These are phyloP conservation scores for Leptinotarsa juncta DNA, from an alignment of 2,888 invertebrate species.

Conservation along the genomic window DNA sequence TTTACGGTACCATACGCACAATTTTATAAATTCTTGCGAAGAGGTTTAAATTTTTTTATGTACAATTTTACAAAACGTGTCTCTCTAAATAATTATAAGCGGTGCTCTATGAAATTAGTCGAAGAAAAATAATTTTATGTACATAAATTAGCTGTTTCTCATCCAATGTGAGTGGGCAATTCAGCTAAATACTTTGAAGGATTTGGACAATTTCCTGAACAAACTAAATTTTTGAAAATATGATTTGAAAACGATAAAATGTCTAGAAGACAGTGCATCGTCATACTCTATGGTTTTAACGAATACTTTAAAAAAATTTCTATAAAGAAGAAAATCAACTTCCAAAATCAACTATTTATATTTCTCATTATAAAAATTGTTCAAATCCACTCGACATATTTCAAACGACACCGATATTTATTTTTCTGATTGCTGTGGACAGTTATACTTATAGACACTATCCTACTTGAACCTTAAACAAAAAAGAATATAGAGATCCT, in stretches of 20 bases:
- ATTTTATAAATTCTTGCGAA: conserved; percentile 62
- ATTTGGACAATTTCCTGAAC: conserved; percentile 13
- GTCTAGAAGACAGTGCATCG: no score
- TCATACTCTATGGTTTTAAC: no score
- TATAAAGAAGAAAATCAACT: neutral
- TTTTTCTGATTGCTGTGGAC: conserved; percentile 35
- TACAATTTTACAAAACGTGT: conserved; percentile 53
- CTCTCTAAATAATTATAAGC: conserved; percentile 59
- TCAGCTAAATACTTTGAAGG: conserved; percentile 25
- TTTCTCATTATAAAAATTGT: neutral
- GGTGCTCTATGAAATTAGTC: conserved; percentile 56
- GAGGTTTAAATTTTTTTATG: conserved; percentile 58
- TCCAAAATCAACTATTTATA: neutral
- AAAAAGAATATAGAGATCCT: conserved; percentile 52
- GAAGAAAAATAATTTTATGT: conserved; percentile 37
- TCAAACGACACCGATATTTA: conserved; percentile 31
- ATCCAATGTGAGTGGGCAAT: conserved; percentile 60
- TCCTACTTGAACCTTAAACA: conserved; percentile 44
- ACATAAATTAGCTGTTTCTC: conserved; percentile 46
- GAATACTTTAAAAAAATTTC: no score
- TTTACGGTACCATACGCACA: conserved; percentile 62
- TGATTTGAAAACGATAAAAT: neutral
- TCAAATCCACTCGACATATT: conserved; percentile 12
- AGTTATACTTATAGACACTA: conserved; percentile 44
- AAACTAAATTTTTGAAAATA: neutral